Evolutionary conservation across 2,113 vertebrate genomes (phyloP).

Genomic region (Pimephales promelas): DNA sequence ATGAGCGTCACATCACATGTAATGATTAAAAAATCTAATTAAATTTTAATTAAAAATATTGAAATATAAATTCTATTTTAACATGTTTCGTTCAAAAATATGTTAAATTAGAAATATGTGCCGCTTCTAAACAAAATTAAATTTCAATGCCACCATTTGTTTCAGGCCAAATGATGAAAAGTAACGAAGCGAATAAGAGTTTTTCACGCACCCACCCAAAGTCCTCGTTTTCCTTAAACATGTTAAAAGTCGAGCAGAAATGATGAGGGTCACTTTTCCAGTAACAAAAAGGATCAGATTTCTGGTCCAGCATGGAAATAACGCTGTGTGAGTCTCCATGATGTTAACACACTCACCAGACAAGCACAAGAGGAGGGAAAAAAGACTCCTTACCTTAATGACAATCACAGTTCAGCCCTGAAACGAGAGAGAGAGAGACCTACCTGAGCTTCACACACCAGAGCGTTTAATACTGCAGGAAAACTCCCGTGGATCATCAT

Average conservation of each 20-base stretch:
- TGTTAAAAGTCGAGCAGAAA: slow-evolving; percentile 1
- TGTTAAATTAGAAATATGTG: not conserved
- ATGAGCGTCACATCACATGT: too few species aligned
- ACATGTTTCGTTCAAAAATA: too few species aligned
- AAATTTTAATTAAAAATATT: not conserved
- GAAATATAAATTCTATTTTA: not conserved
- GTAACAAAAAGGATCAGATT: slow-evolving; percentile 39
- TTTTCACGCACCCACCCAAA: not conserved
- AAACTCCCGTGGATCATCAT: not conserved
- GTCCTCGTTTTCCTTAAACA: not conserved
- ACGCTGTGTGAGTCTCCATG: slow-evolving; percentile 17
- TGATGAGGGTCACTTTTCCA: slow-evolving; percentile 30
- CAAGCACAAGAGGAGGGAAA: slow-evolving; percentile 44
- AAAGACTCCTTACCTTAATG: slow-evolving; percentile 58
- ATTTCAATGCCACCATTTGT: not conserved
- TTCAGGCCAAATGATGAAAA: not conserved
- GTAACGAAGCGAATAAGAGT: not conserved
- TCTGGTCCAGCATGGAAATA: slow-evolving; percentile 17
- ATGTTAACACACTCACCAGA: slow-evolving; percentile 41
- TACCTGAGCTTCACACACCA: slow-evolving; percentile 61
- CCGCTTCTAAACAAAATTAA: not conserved
- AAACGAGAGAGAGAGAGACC: slow-evolving; percentile 58
- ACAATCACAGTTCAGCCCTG: slow-evolving; percentile 62
- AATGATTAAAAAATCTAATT: too few species aligned
- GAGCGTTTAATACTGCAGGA: slow-evolving; percentile 43